Conservation (phyloP, 2,113 vertebrate species). For the Sapajus apella region DNA sequence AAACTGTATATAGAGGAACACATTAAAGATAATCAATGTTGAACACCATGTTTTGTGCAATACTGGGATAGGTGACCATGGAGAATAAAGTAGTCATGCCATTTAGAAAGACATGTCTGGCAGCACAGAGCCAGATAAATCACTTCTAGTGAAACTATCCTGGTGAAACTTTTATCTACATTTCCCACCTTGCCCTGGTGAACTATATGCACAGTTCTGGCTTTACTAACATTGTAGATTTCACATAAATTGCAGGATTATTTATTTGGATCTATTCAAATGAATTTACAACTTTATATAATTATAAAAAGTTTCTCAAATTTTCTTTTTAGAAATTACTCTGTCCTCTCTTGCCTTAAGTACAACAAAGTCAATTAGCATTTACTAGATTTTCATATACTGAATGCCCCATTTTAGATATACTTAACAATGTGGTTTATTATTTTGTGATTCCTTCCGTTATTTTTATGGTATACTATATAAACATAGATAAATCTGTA, state of each 20-base stretch:
- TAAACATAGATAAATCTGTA: background rate
- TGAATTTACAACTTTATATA: background rate
- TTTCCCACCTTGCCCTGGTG: background rate
- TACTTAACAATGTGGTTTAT: background rate
- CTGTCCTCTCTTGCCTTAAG: background rate
- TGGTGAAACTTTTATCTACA: background rate
- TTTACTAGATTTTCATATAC: background rate
- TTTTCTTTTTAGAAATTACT: background rate
- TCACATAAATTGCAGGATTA: background rate
- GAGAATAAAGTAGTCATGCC: background rate
- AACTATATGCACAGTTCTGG: background rate
- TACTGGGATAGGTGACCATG: no score
- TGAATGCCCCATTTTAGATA: background rate
- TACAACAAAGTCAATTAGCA: background rate
- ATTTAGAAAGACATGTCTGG: background rate
- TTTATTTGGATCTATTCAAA: background rate
- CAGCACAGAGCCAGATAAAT: background rate
- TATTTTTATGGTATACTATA: background rate
- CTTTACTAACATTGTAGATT: background rate
- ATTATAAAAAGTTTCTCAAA: background rate
- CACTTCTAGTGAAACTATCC: background rate
- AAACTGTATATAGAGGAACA: background rate
- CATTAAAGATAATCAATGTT: background rate
- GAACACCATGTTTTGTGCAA: background rate
- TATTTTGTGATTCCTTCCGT: background rate